phyloP scores from a whole-genome alignment of 1,140 invertebrate species.

The Zophobas morio region DNA sequence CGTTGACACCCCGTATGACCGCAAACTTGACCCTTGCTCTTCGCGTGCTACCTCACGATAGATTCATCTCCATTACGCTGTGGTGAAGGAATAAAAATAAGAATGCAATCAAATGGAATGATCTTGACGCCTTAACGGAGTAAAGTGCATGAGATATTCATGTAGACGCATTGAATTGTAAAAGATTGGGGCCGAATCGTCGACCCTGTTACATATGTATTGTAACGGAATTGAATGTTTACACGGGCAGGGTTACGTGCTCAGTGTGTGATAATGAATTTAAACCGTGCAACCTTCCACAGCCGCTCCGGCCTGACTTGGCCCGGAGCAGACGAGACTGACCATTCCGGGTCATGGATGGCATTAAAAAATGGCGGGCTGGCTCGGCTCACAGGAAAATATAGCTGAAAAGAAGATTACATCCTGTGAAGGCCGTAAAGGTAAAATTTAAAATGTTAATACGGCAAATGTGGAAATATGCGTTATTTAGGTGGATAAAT shows the following conservation, averaged over 20 bases:
- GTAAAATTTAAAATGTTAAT: neutral
- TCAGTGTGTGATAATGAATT: slow-evolving; percentile 45
- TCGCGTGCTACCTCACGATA: slow-evolving; percentile 38
- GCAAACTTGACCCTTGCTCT: slow-evolving; percentile 41
- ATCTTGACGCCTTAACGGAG: slow-evolving; percentile 51
- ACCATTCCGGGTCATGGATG: slow-evolving; percentile 9
- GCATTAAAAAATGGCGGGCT: neutral
- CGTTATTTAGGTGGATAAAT: too few species aligned
- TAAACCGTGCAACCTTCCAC: slow-evolving; percentile 30
- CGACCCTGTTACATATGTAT: slow-evolving; percentile 57
- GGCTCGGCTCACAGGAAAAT: neutral
- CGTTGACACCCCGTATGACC: slow-evolving; percentile 6
- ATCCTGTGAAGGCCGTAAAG: too few species aligned
- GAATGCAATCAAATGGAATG: slow-evolving; percentile 55
- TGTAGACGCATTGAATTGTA: slow-evolving; percentile 57
- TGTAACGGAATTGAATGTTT: slow-evolving; percentile 55
- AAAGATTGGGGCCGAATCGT: slow-evolving; percentile 53
- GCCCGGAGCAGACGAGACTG: slow-evolving; percentile 1
- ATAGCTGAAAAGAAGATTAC: neutral
- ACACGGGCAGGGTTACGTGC: slow-evolving; percentile 46
- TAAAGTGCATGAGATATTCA: slow-evolving; percentile 55
- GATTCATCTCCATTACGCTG: slow-evolving; percentile 52
- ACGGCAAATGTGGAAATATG: slow-evolving; percentile 41
- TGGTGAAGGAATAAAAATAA: slow-evolving; percentile 54
- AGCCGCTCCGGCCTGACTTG: neutral